A percentile compares a stretch with the other conserved stretches of the same genome.
phyloP scores from a whole-genome alignment of 2,888 invertebrate genomes.

The Macrosiphum euphorbiae region DNA sequence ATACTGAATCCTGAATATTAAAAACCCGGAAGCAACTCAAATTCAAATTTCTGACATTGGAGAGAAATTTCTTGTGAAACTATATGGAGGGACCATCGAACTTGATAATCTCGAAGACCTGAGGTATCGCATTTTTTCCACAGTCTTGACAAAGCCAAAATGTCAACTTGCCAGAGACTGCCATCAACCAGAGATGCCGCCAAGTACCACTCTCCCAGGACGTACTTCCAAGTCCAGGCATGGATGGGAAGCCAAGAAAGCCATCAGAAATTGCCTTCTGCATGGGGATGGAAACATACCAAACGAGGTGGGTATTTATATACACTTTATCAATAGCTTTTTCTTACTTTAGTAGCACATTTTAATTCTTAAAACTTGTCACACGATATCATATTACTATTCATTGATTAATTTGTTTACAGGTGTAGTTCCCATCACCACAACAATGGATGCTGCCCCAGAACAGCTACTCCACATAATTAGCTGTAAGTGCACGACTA shows the following conservation, averaged over 20 bases:
- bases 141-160: background rate
- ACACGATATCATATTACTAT: background rate
- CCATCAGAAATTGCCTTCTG: background rate
- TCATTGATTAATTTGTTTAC: background rate
- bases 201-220: no score
- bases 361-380: slow-evolving; percentile 3
- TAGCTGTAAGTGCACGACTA: slow-evolving; percentile 24
- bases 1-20: no score
- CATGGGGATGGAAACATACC: slow-evolving; percentile 5
- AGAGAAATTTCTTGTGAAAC: background rate
- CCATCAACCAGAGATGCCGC: slow-evolving; percentile 23
- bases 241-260: no score
- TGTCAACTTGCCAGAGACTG: background rate
- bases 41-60: background rate
- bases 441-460: slow-evolving; percentile 25
- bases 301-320: background rate
- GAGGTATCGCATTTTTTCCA: background rate
- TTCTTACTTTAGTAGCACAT: background rate
- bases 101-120: background rate
- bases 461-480: slow-evolving; percentile 1
- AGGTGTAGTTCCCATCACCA: slow-evolving; percentile 17
- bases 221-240: no score
- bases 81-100: background rate
- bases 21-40: background rate
- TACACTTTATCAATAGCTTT: background rate